Conservation (phyloP, 2,888 invertebrate genomes). For the Dasypogon diadema region DNA sequence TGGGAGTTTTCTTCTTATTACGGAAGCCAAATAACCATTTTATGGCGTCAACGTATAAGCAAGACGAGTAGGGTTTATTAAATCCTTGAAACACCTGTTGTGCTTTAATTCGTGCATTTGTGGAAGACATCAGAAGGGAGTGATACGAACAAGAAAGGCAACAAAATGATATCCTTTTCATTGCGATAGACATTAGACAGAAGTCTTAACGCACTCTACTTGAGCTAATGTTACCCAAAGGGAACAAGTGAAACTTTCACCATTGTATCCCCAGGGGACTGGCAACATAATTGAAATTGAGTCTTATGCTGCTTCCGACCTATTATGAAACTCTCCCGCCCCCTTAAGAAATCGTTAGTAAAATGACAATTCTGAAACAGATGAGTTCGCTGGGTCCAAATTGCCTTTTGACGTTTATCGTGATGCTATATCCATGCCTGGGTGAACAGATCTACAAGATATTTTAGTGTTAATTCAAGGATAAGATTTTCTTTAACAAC, state of each 20-base stretch:
- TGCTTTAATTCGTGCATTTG: background rate
- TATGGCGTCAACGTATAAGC: no score
- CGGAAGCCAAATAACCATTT: no score
- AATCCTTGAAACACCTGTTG: slow-evolving; percentile 20
- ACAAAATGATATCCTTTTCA: slow-evolving; percentile 3
- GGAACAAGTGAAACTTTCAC: slow-evolving; percentile 8
- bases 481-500: background rate
- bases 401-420: background rate
- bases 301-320: background rate
- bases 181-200: background rate
- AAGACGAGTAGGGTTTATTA: slow-evolving; percentile 14
- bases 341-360: slow-evolving; percentile 17
- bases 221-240: background rate
- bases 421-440: background rate
- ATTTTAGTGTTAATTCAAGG: slow-evolving; percentile 19
- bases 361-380: slow-evolving; percentile 14
- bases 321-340: background rate
- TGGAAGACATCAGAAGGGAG: background rate
- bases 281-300: slow-evolving; percentile 7
- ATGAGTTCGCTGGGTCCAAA: background rate
- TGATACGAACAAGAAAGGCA: background rate
- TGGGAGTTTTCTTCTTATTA: no score
- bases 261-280: slow-evolving; percentile 1
- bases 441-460: background rate
- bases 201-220: slow-evolving; percentile 9